phyloP scores from a whole-genome alignment of 2,888 invertebrate genomes.

The Furcula furcula region DNA sequence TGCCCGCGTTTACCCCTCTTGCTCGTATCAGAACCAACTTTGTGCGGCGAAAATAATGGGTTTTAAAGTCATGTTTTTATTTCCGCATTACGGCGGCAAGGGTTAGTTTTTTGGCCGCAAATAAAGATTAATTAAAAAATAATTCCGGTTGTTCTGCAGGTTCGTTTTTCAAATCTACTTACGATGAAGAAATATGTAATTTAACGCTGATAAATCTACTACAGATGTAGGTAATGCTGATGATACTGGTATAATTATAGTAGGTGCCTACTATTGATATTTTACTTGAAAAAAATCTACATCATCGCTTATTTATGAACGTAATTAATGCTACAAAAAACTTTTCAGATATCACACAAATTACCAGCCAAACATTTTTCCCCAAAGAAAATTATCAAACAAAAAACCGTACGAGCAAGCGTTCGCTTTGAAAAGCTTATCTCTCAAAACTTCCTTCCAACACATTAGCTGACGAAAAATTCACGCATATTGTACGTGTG shows the following conservation, averaged over 20 bases:
- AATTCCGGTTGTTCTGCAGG: background rate
- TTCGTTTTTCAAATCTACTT: background rate
- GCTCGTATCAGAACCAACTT: constrained; percentile 46
- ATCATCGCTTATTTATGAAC: background rate
- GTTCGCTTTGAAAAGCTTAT: constrained; percentile 66
- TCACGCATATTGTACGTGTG: constrained; percentile 74
- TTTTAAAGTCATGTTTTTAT: constrained; percentile 50
- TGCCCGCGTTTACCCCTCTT: constrained; percentile 73
- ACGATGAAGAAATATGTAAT: background rate
- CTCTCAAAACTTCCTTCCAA: constrained; percentile 67
- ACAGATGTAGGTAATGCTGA: too few relatives aligned
- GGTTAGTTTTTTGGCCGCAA: constrained; percentile 35
- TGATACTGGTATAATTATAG: too few relatives aligned
- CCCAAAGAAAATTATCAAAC: constrained; percentile 36
- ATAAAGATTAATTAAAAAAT: constrained; percentile 11
- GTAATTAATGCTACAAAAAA: background rate
- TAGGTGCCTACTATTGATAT: too few relatives aligned
- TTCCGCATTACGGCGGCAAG: constrained; percentile 35
- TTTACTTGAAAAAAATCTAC: too few relatives aligned
- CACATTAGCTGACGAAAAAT: constrained; percentile 71
- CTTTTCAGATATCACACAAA: constrained; percentile 5
- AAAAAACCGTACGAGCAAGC: constrained; percentile 50
- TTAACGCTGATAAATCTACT: too few relatives aligned
- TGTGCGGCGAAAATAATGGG: constrained; percentile 52
- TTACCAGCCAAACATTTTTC: constrained; percentile 25